Evolutionary conservation across 1,140 invertebrate genomes (phyloP), one percentile per base, ranked within the genome.

Genomic region (Achatina immaculata): DNA sequence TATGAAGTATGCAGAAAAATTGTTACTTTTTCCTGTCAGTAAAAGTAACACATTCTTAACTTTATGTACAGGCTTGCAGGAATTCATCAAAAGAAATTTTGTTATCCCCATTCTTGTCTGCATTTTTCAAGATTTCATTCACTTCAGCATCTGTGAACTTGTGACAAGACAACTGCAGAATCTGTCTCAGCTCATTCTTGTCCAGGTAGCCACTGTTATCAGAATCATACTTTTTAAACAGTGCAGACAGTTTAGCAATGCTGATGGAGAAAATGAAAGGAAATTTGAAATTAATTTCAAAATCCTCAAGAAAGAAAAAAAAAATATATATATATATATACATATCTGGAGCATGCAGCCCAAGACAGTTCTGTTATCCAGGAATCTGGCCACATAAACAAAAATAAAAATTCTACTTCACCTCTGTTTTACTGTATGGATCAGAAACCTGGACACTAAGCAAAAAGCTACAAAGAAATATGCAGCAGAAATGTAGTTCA

Each of bases 151-250:
- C 95, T 21, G 95, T 96, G 21, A 98, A 91, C 84, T 95, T 94
- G 90, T 98, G 96, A 0, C 97, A 97, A 31, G 98, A 92, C 90
- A 96, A 96, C 68, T 95, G 96, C 95, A 99, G 97, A n/a, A 99
- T 95, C 86, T 83, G 65, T 43, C 75, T 75, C 48, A 89, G 69
- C 77, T 89, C 88, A 6, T 76, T 73, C 42, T 79, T 83, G 51
- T 81, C 81, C 71, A 89, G 86, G 76, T 78, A 98, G 88, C 97
- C 97, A 92, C 98, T 97, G 88, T 96, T 96, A 93, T 98, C 96
- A 93, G 97, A 98, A 92, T 99, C 97, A 92, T 98, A 98, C 85
- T 98, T 96, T 93, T 97, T 95, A 95, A 99, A 99, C 84, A 79
- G 21, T 0, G n/a, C 19, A 42, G 21, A 36, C 19, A 79, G 11